phyloP scores from a whole-genome alignment of 35 echinoderm and acorn worm genomes.

The Eucidaris tribuloides region DNA sequence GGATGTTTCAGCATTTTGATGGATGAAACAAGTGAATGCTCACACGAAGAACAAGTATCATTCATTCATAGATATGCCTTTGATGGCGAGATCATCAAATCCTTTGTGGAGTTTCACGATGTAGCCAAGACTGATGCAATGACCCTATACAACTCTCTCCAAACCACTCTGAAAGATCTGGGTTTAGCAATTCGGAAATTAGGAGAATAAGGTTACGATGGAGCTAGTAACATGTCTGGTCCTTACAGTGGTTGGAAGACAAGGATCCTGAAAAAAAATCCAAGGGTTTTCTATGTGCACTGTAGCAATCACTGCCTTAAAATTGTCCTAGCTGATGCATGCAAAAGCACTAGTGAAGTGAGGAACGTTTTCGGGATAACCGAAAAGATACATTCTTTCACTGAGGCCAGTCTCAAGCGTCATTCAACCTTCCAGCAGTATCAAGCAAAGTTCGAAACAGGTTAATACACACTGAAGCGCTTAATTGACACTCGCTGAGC shows the following conservation, averaged over 20 bases:
- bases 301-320: too few relatives aligned
- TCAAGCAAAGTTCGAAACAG: too few relatives aligned
- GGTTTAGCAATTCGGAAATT: neutral
- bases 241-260: slow-evolving; percentile 3
- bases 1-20: neutral
- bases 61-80: neutral
- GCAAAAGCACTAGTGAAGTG: neutral
- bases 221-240: too few relatives aligned
- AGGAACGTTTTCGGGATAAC: neutral
- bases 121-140: slow-evolving; percentile 19
- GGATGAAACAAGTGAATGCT: neutral
- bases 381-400: slow-evolving; percentile 2
- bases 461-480: too few relatives aligned
- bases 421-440: too few relatives aligned
- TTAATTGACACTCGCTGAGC: too few relatives aligned
- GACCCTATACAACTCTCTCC: slow-evolving; percentile 14
- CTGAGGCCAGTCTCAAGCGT: slow-evolving; percentile 11
- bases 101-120: slow-evolving; percentile 27
- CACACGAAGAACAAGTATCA: neutral
- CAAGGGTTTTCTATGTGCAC: slow-evolving; percentile 29
- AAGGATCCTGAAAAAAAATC: slow-evolving; percentile 7
- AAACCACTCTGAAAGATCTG: neutral
- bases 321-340: neutral
- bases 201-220: slow-evolving; percentile 40
- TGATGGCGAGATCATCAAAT: neutral